Base-by-base conservation (phyloP, 2,888 invertebrate species). In the Allygus modestus region DNA sequence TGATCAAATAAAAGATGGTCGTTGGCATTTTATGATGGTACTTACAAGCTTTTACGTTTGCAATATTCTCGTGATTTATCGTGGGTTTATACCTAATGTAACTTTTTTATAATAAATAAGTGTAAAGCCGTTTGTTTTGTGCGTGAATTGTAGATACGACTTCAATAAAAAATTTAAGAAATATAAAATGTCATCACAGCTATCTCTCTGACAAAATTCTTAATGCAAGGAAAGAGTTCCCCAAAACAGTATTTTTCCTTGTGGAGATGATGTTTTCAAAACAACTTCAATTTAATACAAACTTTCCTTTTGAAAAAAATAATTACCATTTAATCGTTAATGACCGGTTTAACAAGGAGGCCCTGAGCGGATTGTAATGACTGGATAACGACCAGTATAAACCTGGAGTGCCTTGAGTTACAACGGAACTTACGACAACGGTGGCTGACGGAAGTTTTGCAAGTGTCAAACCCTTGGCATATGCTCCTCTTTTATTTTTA, bases 391-490 rank as follows among this genome's bases (percentile, higher is more conserved):
- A 73, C 41, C 41, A 33, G 73, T 73, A 73, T 23, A 41, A 73
- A 73, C 73, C 28, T 51, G 77, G 77, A 51, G 26, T 20, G n/a
- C 79, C 79, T 79, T 79, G 79, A 79, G 20, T n/a, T 2, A 28
- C 46, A 73, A 41, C 41, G 37, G 73, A 73, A 41, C 37, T 73
- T 23, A 73, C 26, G 20, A 43, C 15, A 15, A 51, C 28, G 15
- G 51, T 9, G 79, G 33, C 54, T 79, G 28, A 79, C 77, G 79
- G 79, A 79, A 79, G 79, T 79, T 79, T 79, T 79, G 79, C 79
- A 79, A 79, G 79, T 79, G 79, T 79, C 79, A 79, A 58, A 58
- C 79, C 15, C 58, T 79, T 79, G 79, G 79, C 79, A 79, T 7
- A 58, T 17, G 20, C 26, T 33, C 37, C 33, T 17, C 33, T 31